Evolutionary conservation across 2,888 invertebrate genomes (phyloP).

Genomic region (Parnassius apollo): DNA sequence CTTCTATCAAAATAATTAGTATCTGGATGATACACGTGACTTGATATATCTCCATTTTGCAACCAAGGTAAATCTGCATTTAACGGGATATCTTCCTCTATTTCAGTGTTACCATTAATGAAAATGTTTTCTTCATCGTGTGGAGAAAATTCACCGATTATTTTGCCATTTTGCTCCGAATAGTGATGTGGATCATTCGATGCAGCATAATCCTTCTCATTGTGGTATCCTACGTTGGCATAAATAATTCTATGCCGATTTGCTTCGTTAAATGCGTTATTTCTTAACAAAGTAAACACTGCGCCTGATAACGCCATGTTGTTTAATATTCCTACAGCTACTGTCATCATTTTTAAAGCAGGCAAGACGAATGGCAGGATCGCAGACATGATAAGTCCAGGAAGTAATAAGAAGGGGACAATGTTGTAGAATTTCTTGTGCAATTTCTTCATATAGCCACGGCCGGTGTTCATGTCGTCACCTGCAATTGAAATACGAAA

Average conservation of each 20-base stretch:
- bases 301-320: conserved; percentile 85
- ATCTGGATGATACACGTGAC: conserved; percentile 14
- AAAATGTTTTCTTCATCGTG: conserved; percentile 11
- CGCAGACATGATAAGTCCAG: conserved; percentile 84
- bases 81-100: conserved; percentile 10
- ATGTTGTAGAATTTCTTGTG: conserved; percentile 58
- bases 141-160: conserved; percentile 3
- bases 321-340: conserved; percentile 83
- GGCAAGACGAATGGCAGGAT: conserved; percentile 85
- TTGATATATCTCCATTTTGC: conserved; percentile 13
- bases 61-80: conserved; percentile 18
- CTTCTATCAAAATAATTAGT: neutral
- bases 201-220: conserved; percentile 52
- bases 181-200: conserved; percentile 25
- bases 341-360: conserved; percentile 84
- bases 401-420: conserved; percentile 81
- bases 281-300: conserved; percentile 78
- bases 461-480: conserved; percentile 40
- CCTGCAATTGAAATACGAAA: conserved; percentile 43
- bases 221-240: conserved; percentile 79
- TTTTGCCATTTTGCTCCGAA: neutral
- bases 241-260: conserved; percentile 80
- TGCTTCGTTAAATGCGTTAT: conserved; percentile 80
- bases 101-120: conserved; percentile 5
- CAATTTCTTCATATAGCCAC: conserved; percentile 60